phyloP scores from a whole-genome alignment of 2,113 vertebrate genomes.

The Thamnaconus septentrionalis region DNA sequence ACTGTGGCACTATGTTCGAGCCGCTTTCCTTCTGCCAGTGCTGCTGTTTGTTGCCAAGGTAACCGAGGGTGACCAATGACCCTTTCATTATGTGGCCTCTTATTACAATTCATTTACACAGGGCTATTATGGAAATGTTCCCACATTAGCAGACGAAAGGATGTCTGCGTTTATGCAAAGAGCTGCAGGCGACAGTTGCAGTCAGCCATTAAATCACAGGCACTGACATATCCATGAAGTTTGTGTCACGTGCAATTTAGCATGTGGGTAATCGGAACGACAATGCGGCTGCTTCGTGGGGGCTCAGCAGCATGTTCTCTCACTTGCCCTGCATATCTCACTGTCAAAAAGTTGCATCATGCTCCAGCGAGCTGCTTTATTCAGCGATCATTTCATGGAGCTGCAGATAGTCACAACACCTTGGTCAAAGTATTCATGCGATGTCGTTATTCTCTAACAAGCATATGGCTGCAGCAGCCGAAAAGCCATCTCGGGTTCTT shows the following conservation, averaged over 20 bases:
- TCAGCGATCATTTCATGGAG: slow-evolving; percentile 1
- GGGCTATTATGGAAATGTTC: slow-evolving; percentile 37
- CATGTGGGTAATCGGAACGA: background rate
- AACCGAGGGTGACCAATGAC: slow-evolving; percentile 47
- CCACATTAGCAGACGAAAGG: slow-evolving; percentile 16
- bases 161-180: background rate
- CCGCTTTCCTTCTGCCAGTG: slow-evolving; percentile 9
- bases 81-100: slow-evolving; percentile 41
- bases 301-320: background rate
- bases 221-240: background rate
- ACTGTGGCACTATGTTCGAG: too few relatives aligned
- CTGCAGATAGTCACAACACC: background rate
- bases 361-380: slow-evolving; percentile 47
- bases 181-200: slow-evolving; percentile 1
- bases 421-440: slow-evolving; percentile 6
- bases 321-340: background rate
- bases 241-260: background rate
- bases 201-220: slow-evolving; percentile 6
- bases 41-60: slow-evolving; percentile 54
- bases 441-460: background rate
- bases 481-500: background rate
- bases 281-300: background rate
- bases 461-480: background rate
- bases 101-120: slow-evolving; percentile 45
- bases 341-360: slow-evolving; percentile 13